Conservation (phyloP, 2,797 vertebrate species). For the Hozukius guyotensis region DNA sequence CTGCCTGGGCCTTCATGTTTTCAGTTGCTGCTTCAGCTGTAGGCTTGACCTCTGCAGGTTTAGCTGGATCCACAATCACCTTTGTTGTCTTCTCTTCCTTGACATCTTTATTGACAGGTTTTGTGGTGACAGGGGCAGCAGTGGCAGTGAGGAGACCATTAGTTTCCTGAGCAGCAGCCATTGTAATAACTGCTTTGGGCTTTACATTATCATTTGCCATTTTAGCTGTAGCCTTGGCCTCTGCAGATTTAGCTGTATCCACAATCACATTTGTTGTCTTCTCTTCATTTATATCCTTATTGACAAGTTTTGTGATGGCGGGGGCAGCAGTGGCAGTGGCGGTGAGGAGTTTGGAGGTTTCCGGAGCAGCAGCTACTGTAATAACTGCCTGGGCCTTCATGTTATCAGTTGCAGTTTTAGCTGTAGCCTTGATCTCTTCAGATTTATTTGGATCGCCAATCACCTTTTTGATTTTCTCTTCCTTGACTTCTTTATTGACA, state of each 20-base stretch:
- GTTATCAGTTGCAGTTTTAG: neutral
- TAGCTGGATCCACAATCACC: neutral
- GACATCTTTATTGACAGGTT: constrained; percentile 1
- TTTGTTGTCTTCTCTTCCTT: constrained; percentile 16
- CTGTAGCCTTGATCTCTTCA: neutral
- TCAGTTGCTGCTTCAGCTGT: neutral
- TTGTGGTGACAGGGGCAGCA: neutral
- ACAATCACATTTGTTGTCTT: neutral
- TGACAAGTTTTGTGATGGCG: neutral
- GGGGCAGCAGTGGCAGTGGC: neutral
- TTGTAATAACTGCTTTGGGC: neutral
- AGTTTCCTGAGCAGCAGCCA: neutral
- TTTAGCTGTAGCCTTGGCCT: neutral
- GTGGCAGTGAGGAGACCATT: neutral
- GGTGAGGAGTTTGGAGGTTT: neutral
- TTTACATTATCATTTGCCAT: neutral
- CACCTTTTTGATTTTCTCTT: constrained; percentile 14
- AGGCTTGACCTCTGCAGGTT: neutral
- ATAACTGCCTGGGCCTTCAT: neutral
- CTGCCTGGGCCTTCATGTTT: neutral
- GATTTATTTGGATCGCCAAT: constrained; percentile 9
- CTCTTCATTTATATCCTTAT: constrained; percentile 14
- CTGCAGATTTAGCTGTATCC: constrained; percentile 3
- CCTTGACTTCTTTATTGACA: constrained; percentile 14
- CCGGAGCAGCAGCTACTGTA: neutral